These are phyloP conservation scores for Sebastiscus tertius DNA, from an alignment of 2,797 vertebrate species.

Conservation along the genomic window DNA sequence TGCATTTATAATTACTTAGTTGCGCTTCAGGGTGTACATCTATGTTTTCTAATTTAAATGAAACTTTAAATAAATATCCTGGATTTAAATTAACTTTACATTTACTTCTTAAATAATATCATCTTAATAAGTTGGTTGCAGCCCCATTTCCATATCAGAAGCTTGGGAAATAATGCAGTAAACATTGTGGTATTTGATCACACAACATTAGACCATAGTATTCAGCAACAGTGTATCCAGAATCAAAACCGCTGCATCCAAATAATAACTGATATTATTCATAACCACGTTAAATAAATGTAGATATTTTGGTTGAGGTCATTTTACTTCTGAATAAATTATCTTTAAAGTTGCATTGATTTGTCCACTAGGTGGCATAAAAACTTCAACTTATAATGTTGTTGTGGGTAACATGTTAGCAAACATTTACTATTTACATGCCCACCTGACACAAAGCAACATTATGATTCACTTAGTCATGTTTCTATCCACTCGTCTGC, in stretches of 20 bases:
- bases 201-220: not conserved
- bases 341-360: not conserved
- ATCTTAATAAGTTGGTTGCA: not conserved
- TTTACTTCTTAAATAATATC: not conserved
- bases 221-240: not conserved
- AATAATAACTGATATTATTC: not conserved
- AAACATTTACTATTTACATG: not conserved
- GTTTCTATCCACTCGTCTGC: not conserved
- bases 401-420: no score
- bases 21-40: no score
- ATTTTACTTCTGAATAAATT: not conserved
- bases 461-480: fast-evolving
- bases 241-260: no score
- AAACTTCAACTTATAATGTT: not conserved
- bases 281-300: not conserved
- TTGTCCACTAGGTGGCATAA: not conserved
- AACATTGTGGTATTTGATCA: not conserved
- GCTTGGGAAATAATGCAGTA: not conserved
- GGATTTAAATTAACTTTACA: fast-evolving
- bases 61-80: not conserved
- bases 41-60: not conserved
- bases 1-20: no score
- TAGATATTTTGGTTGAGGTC: not conserved
- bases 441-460: not conserved
- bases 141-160: not conserved